Evolutionary conservation across 2,888 invertebrate genomes (phyloP).

Genomic region (Ormyrus thymus): DNA sequence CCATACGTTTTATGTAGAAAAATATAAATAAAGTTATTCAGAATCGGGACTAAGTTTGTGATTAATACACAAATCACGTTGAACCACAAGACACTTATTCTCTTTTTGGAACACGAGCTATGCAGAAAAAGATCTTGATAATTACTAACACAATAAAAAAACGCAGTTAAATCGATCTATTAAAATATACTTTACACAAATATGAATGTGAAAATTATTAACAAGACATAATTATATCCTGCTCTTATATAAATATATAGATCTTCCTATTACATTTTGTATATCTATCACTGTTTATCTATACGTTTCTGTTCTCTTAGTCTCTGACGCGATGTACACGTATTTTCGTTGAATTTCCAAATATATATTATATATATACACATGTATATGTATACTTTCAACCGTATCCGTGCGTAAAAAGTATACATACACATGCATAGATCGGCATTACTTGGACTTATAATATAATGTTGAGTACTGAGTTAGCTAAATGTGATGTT

Average conservation of each 20-base stretch:
- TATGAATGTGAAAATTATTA: conserved; percentile 8
- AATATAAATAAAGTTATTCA: not conserved
- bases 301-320: conserved; percentile 18
- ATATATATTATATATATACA: conserved; percentile 4
- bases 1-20: too few species aligned
- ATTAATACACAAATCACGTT: not conserved
- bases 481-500: conserved; percentile 73
- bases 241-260: conserved; percentile 18
- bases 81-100: not conserved
- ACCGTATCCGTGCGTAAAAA: not conserved
- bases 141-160: too few species aligned
- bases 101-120: too few species aligned
- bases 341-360: conserved; percentile 25
- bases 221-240: not conserved
- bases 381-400: conserved; percentile 10
- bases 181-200: not conserved
- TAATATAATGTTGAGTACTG: conserved; percentile 50
- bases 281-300: conserved; percentile 42
- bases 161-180: too few species aligned
- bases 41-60: not conserved
- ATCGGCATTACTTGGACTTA: conserved; percentile 27
- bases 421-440: conserved; percentile 34
- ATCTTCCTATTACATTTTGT: conserved; percentile 46
- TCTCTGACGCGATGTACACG: conserved; percentile 19
- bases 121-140: too few species aligned